Evolutionary conservation across 2,113 vertebrate species (phyloP).

Genomic region (Calonectris borealis): DNA sequence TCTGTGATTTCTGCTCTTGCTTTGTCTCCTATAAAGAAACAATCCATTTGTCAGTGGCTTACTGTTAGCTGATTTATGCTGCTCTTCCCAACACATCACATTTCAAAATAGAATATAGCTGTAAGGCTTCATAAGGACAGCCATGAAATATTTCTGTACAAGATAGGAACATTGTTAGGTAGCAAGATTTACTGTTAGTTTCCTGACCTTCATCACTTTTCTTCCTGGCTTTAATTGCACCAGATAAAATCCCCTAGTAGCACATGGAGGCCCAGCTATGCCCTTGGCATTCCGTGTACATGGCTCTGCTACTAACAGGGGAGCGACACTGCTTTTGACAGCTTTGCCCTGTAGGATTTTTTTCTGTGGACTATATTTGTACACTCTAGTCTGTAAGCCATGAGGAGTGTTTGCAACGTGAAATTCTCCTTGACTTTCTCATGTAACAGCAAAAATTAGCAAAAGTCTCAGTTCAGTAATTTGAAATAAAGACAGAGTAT

Average conservation of each 20-base stretch:
- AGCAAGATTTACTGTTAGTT: not conserved
- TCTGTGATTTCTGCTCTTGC: not conserved
- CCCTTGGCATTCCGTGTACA: not conserved
- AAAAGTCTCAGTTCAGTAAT: not conserved
- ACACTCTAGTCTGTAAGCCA: not conserved
- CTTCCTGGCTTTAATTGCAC: not conserved
- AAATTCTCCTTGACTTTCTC: not conserved
- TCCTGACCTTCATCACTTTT: constrained; percentile 3
- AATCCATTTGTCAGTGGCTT: not conserved
- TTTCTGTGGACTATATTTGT: constrained; percentile 32
- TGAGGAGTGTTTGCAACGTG: not conserved
- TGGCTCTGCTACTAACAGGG: not conserved
- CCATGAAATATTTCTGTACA: not conserved
- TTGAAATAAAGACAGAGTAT: not conserved
- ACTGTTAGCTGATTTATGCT: not conserved
- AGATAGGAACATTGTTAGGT: not conserved
- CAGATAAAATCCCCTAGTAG: not conserved
- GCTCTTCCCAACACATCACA: not conserved
- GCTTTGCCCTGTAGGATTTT: constrained; percentile 30
- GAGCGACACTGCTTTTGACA: constrained; percentile 36
- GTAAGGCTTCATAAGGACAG: not conserved
- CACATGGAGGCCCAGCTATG: not conserved
- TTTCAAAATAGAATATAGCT: not conserved
- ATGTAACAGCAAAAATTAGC: not conserved
- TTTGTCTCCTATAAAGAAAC: not conserved